Conservation (phyloP, 2,888 invertebrate species). For the Caprella mutica region DNA sequence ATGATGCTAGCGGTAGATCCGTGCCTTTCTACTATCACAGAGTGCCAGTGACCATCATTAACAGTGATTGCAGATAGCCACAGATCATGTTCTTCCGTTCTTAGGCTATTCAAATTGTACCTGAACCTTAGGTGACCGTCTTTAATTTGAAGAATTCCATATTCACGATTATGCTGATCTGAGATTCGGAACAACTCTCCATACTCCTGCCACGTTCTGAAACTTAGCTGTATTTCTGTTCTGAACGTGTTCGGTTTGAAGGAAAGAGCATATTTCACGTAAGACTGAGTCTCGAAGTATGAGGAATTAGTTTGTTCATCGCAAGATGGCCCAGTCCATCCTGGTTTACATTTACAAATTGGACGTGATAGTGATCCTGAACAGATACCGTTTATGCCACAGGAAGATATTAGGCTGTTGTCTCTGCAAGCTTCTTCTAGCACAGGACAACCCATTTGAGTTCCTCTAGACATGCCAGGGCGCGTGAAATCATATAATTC, state of each 20-base stretch:
- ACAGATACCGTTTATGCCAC: slow-evolving; percentile 90
- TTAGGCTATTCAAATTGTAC: slow-evolving; percentile 79
- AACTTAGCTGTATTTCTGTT: slow-evolving; percentile 82
- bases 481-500: slow-evolving; percentile 85
- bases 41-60: slow-evolving; percentile 95
- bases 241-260: slow-evolving; percentile 86
- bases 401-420: slow-evolving; percentile 60
- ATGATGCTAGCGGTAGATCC: slow-evolving; percentile 86
- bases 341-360: slow-evolving; percentile 86
- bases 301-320: slow-evolving; percentile 75
- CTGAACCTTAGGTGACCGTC: slow-evolving; percentile 34
- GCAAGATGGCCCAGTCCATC: slow-evolving; percentile 67
- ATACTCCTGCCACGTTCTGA: slow-evolving; percentile 82
- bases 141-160: slow-evolving; percentile 60
- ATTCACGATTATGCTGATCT: slow-evolving; percentile 86
- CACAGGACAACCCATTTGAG: slow-evolving; percentile 79
- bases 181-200: slow-evolving; percentile 89
- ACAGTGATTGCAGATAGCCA: slow-evolving; percentile 81
- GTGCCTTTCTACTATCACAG: slow-evolving; percentile 76
- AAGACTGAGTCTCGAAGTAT: slow-evolving; percentile 84
- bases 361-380: slow-evolving; percentile 62
- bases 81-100: slow-evolving; percentile 80
- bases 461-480: slow-evolving; percentile 71
- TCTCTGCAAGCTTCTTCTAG: slow-evolving; percentile 79
- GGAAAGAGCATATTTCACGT: slow-evolving; percentile 90